Evolutionary conservation across 1,140 invertebrate species (phyloP).

Genomic region (Stenopsyche tienmushanensis): DNA sequence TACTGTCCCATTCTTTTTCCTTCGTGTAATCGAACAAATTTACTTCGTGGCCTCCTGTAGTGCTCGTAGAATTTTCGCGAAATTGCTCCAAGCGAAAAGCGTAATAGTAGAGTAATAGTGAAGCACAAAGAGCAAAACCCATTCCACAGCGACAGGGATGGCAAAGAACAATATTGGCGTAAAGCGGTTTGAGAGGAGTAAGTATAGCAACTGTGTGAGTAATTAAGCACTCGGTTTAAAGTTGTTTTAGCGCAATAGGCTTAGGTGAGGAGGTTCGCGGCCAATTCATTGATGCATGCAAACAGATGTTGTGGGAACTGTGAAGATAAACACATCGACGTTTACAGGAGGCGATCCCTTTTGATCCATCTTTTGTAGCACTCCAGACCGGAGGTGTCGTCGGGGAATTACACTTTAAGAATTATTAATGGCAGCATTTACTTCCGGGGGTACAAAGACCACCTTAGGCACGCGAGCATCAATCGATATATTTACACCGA

Average conservation of each 20-base stretch:
- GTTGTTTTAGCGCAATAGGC: background rate
- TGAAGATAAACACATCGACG: conserved; percentile 1
- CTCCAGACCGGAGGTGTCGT: conserved; percentile 19
- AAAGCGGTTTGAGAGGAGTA: background rate
- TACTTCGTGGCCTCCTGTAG: too few species aligned
- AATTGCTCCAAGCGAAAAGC: background rate
- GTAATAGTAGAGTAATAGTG: too few species aligned
- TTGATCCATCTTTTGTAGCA: conserved; percentile 20
- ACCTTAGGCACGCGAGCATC: background rate
- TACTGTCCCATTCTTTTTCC: too few species aligned
- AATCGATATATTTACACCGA: too few species aligned
- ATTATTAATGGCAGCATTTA: conserved; percentile 29
- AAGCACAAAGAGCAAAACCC: too few species aligned
- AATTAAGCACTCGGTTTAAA: background rate
- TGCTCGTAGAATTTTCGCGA: background rate
- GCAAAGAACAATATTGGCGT: too few species aligned
- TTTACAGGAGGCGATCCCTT: conserved; percentile 15
- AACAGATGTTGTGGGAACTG: background rate
- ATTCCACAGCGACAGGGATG: too few species aligned
- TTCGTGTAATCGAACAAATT: too few species aligned
- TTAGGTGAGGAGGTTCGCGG: background rate
- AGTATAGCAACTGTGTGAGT: background rate
- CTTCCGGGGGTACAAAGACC: background rate
- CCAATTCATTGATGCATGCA: background rate
- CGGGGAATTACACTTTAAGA: conserved; percentile 32